phyloP scores from a whole-genome alignment of 2,113 vertebrate species.

The Irena cyanogastra region DNA sequence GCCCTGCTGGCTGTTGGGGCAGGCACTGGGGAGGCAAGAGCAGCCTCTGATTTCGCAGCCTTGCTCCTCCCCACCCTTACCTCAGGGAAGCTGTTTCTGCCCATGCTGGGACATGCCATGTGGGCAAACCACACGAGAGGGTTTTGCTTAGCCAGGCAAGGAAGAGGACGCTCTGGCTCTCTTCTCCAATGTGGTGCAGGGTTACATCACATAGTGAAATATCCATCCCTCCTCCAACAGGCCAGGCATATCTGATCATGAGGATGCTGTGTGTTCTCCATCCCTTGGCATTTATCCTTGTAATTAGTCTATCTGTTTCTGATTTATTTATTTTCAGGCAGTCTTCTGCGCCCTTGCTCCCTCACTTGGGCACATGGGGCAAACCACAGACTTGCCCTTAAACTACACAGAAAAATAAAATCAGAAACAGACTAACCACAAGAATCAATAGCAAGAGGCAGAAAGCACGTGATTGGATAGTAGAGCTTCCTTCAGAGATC shows the following conservation, averaged over 20 bases:
- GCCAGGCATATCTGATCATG: not conserved
- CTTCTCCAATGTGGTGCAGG: not conserved
- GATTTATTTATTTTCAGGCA: slow-evolving; percentile 54
- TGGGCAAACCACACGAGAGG: not conserved
- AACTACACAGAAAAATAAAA: slow-evolving; percentile 52
- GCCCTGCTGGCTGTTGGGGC: not conserved
- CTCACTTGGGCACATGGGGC: not conserved
- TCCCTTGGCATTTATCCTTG: slow-evolving; percentile 1
- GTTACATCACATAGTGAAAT: not conserved
- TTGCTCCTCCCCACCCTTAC: not conserved
- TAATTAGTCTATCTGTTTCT: slow-evolving; percentile 53
- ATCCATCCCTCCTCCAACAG: not conserved
- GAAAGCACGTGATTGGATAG: slow-evolving; percentile 3
- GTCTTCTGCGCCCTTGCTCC: slow-evolving; percentile 26
- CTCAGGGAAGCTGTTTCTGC: not conserved
- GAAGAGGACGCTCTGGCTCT: not conserved
- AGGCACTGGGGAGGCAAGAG: not conserved
- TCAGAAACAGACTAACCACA: slow-evolving; percentile 64
- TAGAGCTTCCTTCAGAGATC: slow-evolving; percentile 1
- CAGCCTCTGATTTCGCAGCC: not conserved
- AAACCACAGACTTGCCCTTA: slow-evolving; percentile 59
- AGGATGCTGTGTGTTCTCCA: not conserved
- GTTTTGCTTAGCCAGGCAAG: not conserved
- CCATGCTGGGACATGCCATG: not conserved
- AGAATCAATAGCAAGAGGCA: slow-evolving; percentile 37